These are phyloP conservation scores for Ammospiza caudacuta DNA, from an alignment of 2,113 vertebrate species.

Conservation along the genomic window DNA sequence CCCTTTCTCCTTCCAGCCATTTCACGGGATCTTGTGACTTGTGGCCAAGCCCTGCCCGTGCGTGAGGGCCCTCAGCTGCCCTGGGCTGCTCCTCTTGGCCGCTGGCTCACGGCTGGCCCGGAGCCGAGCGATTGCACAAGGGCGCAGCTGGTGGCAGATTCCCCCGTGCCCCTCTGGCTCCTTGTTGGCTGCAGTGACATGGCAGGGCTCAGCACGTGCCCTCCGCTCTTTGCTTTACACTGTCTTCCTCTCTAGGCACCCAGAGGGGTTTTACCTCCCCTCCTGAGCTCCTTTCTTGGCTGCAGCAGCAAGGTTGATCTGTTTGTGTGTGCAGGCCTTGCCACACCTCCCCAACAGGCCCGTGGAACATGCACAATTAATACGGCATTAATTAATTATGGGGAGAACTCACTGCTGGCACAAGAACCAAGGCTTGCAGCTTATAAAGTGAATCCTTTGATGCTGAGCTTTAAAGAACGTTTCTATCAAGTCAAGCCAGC, in stretches of 20 bases:
- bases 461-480: constrained; percentile 64
- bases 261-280: background rate
- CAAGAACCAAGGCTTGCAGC: constrained; percentile 66
- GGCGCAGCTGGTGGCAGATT: constrained; percentile 27
- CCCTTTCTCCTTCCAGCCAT: background rate
- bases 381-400: constrained; percentile 70
- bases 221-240: background rate
- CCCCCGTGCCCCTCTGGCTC: background rate
- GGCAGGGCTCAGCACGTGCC: background rate
- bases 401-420: constrained; percentile 53
- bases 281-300: background rate
- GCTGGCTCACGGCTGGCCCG: background rate
- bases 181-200: background rate
- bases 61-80: background rate
- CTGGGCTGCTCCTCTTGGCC: background rate
- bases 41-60: background rate
- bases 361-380: constrained; percentile 68
- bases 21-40: background rate
- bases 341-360: background rate
- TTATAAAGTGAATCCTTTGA: constrained; percentile 74
- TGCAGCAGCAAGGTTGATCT: background rate
- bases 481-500: constrained; percentile 62
- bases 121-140: background rate
- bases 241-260: background rate
- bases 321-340: background rate